Evolutionary conservation across 2,797 vertebrate species (phyloP), one percentile per base, ranked within the genome.

Genomic region (Buceros bicornis): DNA sequence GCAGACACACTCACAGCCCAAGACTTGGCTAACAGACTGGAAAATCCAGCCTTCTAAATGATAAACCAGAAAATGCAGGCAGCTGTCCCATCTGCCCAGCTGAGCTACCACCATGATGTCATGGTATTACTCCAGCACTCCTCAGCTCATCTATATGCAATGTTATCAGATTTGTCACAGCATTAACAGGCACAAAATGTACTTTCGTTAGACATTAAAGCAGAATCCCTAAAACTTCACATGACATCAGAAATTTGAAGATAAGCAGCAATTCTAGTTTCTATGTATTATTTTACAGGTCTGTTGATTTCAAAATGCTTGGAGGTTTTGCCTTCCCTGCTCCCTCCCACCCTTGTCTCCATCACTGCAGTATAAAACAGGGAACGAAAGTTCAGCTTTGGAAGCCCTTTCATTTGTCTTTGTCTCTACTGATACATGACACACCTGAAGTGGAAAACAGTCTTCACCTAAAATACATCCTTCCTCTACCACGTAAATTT

Each of bases 1-100:
- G 87, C 79, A 66, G 87, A 60, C 40, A 82, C 48, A 29, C n/a
- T 90, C 81, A 57, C 21, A 66, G 78, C 31, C 56, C 48, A 15
- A 54, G n/a, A 48, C 66, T 25, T 93, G 95, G 84, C 84, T 58
- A 62, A 29, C 47, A 87, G 58, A n/a, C 29, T 90, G 94, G 94
- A 97, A 94, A 96, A 92, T 60, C 31, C 80, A 89, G 48, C 40
- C 78, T 79, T 77, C 35, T 77, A 67, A 93, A 72, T 10, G 16
- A 50, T 84, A 91, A 91, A 91, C 21, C 89, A 95, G 91, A 94
- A 83, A 76, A 84, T 19, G 51, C 43, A 94, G 53, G 58, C 92
- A 91, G 65, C 56, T 90, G 28, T 85, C 47, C 62, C 89, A 80
- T 35, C 70, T 62, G 51, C n/a, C 54, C 60, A 53, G 45, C 51